Evolutionary conservation across 2,888 invertebrate species (phyloP), one percentile per base, ranked within the genome.

Genomic region (Gymnosoma rotundatum): DNA sequence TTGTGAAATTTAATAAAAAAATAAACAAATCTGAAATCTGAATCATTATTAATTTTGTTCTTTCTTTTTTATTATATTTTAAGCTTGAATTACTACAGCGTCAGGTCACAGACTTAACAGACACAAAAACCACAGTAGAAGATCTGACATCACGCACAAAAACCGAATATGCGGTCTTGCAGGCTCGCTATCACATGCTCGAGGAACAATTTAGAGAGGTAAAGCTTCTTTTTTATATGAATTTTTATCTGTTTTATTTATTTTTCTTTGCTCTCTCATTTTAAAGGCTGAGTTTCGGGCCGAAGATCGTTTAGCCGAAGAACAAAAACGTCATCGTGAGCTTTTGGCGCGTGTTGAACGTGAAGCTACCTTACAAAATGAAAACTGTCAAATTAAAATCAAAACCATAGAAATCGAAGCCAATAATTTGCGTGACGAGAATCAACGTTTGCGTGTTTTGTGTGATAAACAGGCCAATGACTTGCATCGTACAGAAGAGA

Each of bases 51-150:
- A 38, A n/a, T 7, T 36, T 66, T 36, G 64, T 20, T 14, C 74
- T 79, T 78, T 20, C 58, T 73, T 66, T 38, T 54, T 60, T n/a
- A 12, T 18, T 67, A 3, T 74, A 78, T 87, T 93, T 93, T 25
- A 93, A 98, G 98, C 96, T 98, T 90, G 96, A 97, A 93, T 94
- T 97, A 89, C 94, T 98, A 86, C 98, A 98, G 93, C 97, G 97
- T 91, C 98, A 98, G 93, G 96, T 98, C 92, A 96, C 96, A 86
- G 95, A 96, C 81, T 93, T 98, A 88, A 96, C 96, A 66, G 98
- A 98, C 92, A 96, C 96, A 69, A 98, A 98, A 90, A 95, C 95
- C 89, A 95, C 96, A 78, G 96, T 96, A 10, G 98, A 98, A 91
- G 97, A 98, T 92, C 94, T 97, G 87, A 98, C 98, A 92, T 95